A percentile compares a stretch with the other conserved stretches of the same genome.
Conservation (phyloP, 37 sponge, comb jelly and placozoan species). For the Lycopodina hypogea region DNA sequence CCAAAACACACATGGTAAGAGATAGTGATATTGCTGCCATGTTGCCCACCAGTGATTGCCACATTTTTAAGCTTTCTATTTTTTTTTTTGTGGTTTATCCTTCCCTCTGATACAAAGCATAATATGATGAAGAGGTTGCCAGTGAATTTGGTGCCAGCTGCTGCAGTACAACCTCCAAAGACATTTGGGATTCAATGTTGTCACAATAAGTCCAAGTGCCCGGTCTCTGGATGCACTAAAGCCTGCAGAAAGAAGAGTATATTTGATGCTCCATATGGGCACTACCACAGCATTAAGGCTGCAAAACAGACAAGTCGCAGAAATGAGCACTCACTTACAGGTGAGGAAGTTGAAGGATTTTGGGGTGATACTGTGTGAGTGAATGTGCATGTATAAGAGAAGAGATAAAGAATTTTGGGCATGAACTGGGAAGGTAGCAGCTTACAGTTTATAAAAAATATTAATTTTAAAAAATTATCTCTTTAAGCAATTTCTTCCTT, state of each 20-base stretch:
- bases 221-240: conserved; percentile 56
- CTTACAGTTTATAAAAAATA: too few species aligned
- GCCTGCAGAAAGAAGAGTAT: conserved; percentile 74
- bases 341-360: too few species aligned
- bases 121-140: conserved; percentile 5
- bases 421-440: too few species aligned
- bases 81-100: background rate
- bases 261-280: conserved; percentile 65
- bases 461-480: too few species aligned
- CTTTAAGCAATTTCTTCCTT: too few species aligned
- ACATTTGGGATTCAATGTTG: conserved; percentile 61
- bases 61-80: background rate
- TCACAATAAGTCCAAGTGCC: conserved; percentile 81
- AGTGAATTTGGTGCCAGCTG: background rate
- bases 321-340: background rate
- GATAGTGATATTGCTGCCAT: background rate
- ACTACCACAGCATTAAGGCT: conserved; percentile 50
- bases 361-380: too few species aligned
- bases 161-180: conserved; percentile 37
- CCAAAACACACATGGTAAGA: conserved; percentile 18
- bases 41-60: too few species aligned
- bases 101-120: background rate
- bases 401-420: too few species aligned
- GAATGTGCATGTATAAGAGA: too few species aligned
- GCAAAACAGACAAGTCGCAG: background rate